Conservation (phyloP, 2,113 vertebrate species). For the Lepisosteus oculatus region DNA sequence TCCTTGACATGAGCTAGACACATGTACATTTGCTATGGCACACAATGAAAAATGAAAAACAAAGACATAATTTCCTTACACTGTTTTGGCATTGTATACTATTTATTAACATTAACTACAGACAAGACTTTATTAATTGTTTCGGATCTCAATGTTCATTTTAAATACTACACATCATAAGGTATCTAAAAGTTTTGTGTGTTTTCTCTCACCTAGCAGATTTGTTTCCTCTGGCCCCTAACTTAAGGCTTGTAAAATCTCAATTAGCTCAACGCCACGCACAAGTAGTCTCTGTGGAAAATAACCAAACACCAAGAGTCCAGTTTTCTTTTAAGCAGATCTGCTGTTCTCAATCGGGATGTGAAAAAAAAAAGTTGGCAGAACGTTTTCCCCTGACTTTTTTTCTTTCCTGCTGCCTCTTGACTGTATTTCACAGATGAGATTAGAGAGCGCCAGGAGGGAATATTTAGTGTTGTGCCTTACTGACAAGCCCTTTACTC, state of each 20-base stretch:
- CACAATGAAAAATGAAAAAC: too few species aligned
- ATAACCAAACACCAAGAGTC: conserved; percentile 7
- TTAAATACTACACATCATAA: neutral
- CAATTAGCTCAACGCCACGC: neutral
- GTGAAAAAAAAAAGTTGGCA: conserved; percentile 2
- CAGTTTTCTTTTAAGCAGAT: neutral
- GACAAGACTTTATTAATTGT: neutral
- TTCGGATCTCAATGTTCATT: neutral
- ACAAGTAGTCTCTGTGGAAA: neutral
- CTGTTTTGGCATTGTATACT: neutral
- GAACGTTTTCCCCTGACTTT: neutral
- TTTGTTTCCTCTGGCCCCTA: neutral
- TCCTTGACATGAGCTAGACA: too few species aligned
- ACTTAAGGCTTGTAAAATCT: conserved; percentile 3
- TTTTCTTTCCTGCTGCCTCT: neutral
- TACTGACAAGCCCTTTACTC: neutral
- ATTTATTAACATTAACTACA: neutral
- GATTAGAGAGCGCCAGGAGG: neutral
- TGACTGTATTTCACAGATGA: conserved; percentile 6
- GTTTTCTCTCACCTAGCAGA: too few species aligned
- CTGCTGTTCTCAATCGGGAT: conserved; percentile 17
- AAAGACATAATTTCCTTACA: neutral
- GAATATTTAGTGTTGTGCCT: neutral
- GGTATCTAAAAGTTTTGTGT: neutral
- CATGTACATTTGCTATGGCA: too few species aligned